Evolutionary conservation across 92 coral and sea anemone species (phyloP).

Genomic region (Porites cylindrica): DNA sequence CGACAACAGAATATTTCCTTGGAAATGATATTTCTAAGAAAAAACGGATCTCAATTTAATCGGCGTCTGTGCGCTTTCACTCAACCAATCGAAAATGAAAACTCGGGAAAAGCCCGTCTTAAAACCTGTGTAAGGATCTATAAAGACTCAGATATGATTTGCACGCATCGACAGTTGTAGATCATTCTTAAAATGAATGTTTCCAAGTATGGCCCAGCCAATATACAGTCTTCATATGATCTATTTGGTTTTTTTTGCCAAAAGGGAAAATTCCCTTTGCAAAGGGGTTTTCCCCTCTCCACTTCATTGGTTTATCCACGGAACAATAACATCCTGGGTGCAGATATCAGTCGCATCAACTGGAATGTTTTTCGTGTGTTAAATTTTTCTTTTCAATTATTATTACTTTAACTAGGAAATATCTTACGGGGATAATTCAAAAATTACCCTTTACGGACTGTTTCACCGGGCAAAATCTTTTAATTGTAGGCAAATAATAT

Average conservation of each 20-base stretch:
- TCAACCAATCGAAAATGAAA: not conserved
- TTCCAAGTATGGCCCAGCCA: too few species aligned
- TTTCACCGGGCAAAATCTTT: too few species aligned
- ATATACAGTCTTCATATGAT: too few species aligned
- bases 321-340: not conserved
- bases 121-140: not conserved
- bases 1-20: not conserved
- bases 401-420: too few species aligned
- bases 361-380: too few species aligned
- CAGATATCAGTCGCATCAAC: too few species aligned
- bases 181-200: too few species aligned
- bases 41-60: not conserved
- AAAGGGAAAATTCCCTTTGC: constrained; percentile 3
- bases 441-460: too few species aligned
- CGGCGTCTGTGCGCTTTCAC: not conserved
- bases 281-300: not conserved
- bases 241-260: not conserved
- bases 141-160: not conserved
- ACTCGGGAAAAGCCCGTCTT: not conserved
- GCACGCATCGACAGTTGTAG: not conserved
- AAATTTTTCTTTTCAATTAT: not conserved
- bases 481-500: too few species aligned
- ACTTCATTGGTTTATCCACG: not conserved
- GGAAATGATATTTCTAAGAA: not conserved
- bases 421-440: too few species aligned